Evolutionary conservation across 1,140 invertebrate species (phyloP), one percentile per base, ranked within the genome.

Genomic region (Arion vulgaris): DNA sequence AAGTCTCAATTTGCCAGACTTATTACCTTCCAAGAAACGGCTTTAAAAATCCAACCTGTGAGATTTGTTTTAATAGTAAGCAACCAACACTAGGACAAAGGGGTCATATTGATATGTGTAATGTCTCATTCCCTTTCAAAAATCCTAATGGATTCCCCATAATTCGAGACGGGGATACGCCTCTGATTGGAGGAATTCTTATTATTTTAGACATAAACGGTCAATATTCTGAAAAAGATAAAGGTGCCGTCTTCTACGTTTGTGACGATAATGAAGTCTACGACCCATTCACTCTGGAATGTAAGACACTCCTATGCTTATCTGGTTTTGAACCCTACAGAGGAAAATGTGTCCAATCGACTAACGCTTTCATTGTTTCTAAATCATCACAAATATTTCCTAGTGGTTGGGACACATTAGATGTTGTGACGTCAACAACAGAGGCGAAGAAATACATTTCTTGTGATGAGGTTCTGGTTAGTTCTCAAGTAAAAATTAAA

Each of bases 191-290:
- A 32, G 62, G 62, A 7, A 28, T 66, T 34, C n/a, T 66, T 34
- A 32, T 66, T 34, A 66, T 66, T 32, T 34, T 66, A 34, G 62
- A 66, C 28, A 66, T 66, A 28, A 66, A n/a, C 2, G 62, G 62
- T 13, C 28, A 9, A 28, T 66, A 66, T 17, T 7, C 62, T 28
- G 17, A 1, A 0, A 28, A 17, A 28, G n/a, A 66, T 32, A 66
- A 11, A 28, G 19, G 11, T n/a, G 32, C 62, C 5, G 11, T 7
- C 11, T 66, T 66, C n/a, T 66, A 32, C 32, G 62, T 34, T 17
- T 66, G 62, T 66, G 62, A 66, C 28, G 62, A 66, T 66, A 32
- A 66, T 34, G n/a, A 66, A 32, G 62, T 66, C 17, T 66, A 32
- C 19, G 62, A 66, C 28, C 62, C 62, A 32, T 66, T 66, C 28